These are phyloP conservation scores for Himantopus leucocephalus DNA, from an alignment of 2,113 vertebrate species.

Conservation along the genomic window DNA sequence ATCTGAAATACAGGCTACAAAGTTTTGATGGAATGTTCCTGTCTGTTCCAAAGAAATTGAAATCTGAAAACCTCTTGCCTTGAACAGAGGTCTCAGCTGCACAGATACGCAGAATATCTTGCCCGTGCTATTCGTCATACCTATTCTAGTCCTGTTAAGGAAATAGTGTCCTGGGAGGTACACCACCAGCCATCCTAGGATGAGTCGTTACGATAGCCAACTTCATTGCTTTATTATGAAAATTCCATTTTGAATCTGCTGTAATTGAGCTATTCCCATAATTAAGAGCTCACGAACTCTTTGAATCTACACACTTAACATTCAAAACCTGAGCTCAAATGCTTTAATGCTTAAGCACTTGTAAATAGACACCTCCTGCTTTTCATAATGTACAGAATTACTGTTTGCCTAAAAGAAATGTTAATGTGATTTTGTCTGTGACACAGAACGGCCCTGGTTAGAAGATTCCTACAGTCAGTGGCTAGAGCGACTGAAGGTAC, in stretches of 20 bases:
- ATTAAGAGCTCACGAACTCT: neutral
- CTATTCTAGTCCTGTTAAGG: neutral
- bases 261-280: neutral
- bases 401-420: neutral
- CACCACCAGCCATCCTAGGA: neutral
- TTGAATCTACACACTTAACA: neutral
- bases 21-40: neutral
- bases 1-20: neutral
- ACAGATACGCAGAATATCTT: neutral
- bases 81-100: neutral
- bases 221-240: neutral
- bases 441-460: constrained; percentile 91
- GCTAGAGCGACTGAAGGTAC: constrained; percentile 89
- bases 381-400: accelerated
- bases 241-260: neutral
- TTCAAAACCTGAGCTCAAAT: neutral
- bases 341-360: neutral
- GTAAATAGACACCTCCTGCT: neutral
- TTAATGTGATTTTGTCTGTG: neutral
- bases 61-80: neutral
- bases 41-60: neutral
- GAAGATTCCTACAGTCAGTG: constrained; percentile 89
- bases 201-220: accelerated
- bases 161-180: neutral
- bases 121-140: accelerated